phyloP scores from a whole-genome alignment of 2,797 vertebrate species.

The Iguana delicatissima region DNA sequence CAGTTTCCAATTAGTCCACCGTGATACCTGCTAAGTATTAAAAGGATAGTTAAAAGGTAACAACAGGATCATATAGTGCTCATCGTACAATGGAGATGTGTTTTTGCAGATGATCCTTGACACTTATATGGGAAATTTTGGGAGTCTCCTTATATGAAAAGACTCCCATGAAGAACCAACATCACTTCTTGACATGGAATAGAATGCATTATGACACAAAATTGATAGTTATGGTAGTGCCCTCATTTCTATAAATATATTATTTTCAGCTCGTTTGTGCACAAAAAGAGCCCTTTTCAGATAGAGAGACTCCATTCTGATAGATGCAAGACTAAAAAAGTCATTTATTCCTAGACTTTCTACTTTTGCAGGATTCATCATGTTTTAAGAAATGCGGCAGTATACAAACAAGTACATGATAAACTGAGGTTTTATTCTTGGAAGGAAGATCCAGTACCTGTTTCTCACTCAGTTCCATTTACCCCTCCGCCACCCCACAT shows the following conservation, averaged over 20 bases:
- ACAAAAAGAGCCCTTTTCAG: accelerated
- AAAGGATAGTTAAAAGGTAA: neutral
- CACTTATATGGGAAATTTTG: neutral
- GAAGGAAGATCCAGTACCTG: neutral
- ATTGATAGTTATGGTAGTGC: neutral
- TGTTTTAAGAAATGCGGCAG: neutral
- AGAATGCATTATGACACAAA: too few relatives aligned
- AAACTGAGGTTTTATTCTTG: neutral
- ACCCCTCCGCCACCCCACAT: too few relatives aligned
- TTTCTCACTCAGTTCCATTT: constrained; percentile 11
- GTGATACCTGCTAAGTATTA: neutral
- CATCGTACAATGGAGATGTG: neutral
- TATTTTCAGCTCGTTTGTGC: neutral
- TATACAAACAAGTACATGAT: neutral
- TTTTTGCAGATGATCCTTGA: neutral
- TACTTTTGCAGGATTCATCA: neutral
- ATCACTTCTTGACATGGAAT: neutral
- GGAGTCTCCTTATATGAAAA: neutral
- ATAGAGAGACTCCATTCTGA: neutral
- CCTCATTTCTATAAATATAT: neutral
- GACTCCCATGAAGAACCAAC: neutral
- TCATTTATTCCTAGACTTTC: neutral
- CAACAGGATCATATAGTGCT: too few relatives aligned
- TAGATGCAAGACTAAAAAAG: neutral
- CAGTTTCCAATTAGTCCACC: neutral